These are phyloP conservation scores for Anas platyrhynchos DNA, from an alignment of 2,113 vertebrate species.

Conservation along the genomic window DNA sequence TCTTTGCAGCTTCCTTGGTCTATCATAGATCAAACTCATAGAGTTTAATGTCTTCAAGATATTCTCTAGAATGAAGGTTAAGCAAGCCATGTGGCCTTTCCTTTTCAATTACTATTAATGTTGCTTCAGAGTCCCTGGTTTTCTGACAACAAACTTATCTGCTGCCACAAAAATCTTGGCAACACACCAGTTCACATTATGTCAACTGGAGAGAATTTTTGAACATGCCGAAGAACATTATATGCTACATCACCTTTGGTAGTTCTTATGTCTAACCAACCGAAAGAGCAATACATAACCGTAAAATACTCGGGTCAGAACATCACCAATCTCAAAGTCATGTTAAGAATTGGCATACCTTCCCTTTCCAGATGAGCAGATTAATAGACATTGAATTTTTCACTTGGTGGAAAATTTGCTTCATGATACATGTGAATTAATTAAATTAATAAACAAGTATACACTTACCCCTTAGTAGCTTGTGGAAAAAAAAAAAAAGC, in stretches of 20 bases:
- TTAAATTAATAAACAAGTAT: not conserved
- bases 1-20: not conserved
- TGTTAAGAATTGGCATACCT: not conserved
- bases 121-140: not conserved
- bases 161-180: not conserved
- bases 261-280: not conserved
- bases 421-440: not conserved
- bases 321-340: not conserved
- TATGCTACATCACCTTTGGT: not conserved
- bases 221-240: not conserved
- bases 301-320: not conserved
- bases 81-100: not conserved
- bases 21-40: not conserved
- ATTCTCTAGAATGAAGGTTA: not conserved
- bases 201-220: not conserved
- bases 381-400: not conserved
- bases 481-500: not conserved
- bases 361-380: not conserved
- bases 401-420: not conserved
- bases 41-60: not conserved
- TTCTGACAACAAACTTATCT: not conserved
- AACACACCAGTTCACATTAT: not conserved
- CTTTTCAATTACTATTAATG: not conserved
- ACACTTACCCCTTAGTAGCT: not conserved
- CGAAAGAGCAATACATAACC: accelerated